Evolutionary conservation across 2,113 vertebrate species (phyloP), one percentile per base, ranked within the genome.

Genomic region (Rhodinocichla rosea): DNA sequence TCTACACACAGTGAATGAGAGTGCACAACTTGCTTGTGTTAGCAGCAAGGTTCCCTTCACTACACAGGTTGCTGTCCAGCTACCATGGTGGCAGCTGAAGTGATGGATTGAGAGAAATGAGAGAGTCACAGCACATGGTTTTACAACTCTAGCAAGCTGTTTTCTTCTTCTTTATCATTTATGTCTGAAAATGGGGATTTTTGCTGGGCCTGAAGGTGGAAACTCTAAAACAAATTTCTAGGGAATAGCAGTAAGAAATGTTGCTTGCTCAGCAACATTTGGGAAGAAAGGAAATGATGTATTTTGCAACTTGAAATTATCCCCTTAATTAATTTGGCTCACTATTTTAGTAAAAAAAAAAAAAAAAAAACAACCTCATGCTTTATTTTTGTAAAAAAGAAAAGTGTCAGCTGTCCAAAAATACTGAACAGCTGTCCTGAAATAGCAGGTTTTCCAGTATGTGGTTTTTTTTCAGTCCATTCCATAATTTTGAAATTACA

Each of bases 271-370:
- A 87, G 87, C 94, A 91, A 89, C 64, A 94, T 89, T 94, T 84
- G 32, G 62, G 79, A 94, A 93, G 63, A 74, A 96, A 88, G 89
- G 77, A 94, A 94, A 78, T 69, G 11, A 87, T 94, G 81, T 93
- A 91, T 95, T 92, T 95, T 91, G 90, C 7, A 14, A 94, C 92
- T 76, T 85, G 84, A 97, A 96, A 92, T 91, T 92, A 92, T 80
- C 67, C 53, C 44, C 81, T 79, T 91, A 80, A 95, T 80, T 60
- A 96, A 95, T 76, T n/a, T 71, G 49, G 57, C 68, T 80, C 49
- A 23, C 49, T 76, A 57, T 57, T 83, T 88, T 73, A 85, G 52
- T 22, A 19, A 64, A 83, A 76, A 86, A 78, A 6, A 80, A 40
- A 7, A 45, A 21, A 45, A 21, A 16, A 50, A 50, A 5, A 1